Evolutionary conservation across 2,888 invertebrate species (phyloP), one percentile per base, ranked within the genome.

Genomic region (Reticulitermes lucifugus): DNA sequence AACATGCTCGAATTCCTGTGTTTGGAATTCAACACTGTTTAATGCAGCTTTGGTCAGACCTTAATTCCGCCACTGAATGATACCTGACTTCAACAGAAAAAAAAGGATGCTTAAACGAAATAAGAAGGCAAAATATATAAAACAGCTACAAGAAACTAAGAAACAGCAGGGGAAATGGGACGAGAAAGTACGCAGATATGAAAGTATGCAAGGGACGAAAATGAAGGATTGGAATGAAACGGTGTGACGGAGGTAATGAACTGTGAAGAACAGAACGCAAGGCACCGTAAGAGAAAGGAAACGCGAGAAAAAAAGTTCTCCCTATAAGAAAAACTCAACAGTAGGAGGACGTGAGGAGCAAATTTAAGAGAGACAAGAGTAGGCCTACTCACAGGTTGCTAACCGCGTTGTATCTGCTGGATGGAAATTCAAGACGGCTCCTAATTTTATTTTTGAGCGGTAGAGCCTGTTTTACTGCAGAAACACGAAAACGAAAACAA

Each of bases 41-140:
- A 35, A 35, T 60, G 22, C 12, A 22, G 35, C 25, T 25, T 65
- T 14, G 6, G n/a, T 43, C n/a, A 21, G 25, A 41, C 18, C 75
- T 75, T 46, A 77, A 51, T 77, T 77, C 77, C 46, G 77, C 46
- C 77, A 77, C 77, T 77, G 77, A 9, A 46, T 77, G 10, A 6
- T n/a, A n/a, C 5, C 43, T 46, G 77, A 77, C 46, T 77, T 46
- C 9, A 43, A 43, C 35, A 21, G 46, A 43, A 22, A 77, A 43
- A 51, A 46, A 77, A 77, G 25, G 6, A 46, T 10, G 75, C 25
- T 25, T 18, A 18, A 41, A 73, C 0, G 41, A 73, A 12, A 25
- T 6, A 73, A 73, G 73, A 46, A 10, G 46, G 77, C 51, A 46
- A 22, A 46, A 25, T 3, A 46, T 21, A 73, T 12, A 18, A 21